Base-by-base conservation (phyloP, 2,797 vertebrate species). In the Ispidina lecontei region DNA sequence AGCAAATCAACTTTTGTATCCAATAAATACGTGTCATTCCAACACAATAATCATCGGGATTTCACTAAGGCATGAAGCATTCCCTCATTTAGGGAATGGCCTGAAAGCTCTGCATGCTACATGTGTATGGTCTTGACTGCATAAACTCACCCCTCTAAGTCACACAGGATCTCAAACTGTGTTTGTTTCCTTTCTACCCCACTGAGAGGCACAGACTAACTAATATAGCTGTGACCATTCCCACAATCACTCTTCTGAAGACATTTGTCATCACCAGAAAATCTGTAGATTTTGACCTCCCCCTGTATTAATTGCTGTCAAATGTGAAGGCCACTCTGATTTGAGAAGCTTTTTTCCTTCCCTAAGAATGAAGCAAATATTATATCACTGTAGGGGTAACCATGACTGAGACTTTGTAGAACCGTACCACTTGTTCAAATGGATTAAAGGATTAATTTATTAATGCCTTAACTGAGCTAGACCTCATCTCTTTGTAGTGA, bases 371-470 rank as follows among this genome's bases (percentile, higher is more conserved):
- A 63, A 91, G 83, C 46, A 92, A 95, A 93, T 81, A 80, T 47
- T 77, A 2, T 70, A 78, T 60, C 55, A 73, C 62, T 80, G 55
- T 46, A 89, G 75, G 74, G 46, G 70, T 16, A 91, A 72, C 78
- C 84, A 63, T 8, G 55, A 74, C 81, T 51, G 76, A 83, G 75
- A 84, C 65, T 84, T 55, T 83, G 35, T 71, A 93, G 90, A 73
- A 78, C 54, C 90, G 44, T 84, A 90, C 87, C 64, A 69, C 68
- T 96, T 77, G 58, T 69, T 96, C 89, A 94, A 33, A 67, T 93
- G 90, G 94, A 96, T 97, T 96, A 96, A 94, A 91, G 70, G 94
- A 96, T 96, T 96, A 94, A 94, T 94, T 94, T 95, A 96, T 94
- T 95, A 96, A 86, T 96, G 63, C 62, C 74, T 91, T 93, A 94